These are phyloP conservation scores for Alosa sapidissima DNA, from an alignment of 2,797 vertebrate genomes.

Conservation along the genomic window DNA sequence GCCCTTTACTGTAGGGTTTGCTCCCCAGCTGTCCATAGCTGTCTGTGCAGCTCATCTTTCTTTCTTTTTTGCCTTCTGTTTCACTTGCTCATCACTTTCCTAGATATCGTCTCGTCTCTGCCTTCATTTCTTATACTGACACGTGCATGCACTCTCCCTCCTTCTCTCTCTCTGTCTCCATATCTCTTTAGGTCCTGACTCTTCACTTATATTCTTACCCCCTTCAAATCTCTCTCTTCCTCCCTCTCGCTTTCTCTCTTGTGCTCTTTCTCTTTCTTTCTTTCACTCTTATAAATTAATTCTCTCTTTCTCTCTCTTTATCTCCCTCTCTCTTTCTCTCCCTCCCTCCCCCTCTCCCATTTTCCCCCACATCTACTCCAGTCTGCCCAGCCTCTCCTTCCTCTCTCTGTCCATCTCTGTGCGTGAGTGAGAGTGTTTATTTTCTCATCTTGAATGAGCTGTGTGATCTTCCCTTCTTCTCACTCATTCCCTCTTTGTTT, in stretches of 20 bases:
- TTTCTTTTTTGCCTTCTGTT: neutral
- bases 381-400: neutral
- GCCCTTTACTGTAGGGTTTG: neutral
- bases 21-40: neutral
- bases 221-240: neutral
- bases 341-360: neutral
- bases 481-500: neutral
- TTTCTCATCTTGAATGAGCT: neutral
- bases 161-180: neutral
- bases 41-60: neutral
- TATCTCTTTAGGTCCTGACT: neutral
- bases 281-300: too few species aligned
- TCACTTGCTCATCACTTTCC: neutral
- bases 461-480: neutral
- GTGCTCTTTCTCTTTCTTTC: too few species aligned
- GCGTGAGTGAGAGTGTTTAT: neutral
- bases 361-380: neutral
- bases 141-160: neutral
- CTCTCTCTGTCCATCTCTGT: neutral
- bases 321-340: too few species aligned
- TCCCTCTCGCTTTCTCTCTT: neutral
- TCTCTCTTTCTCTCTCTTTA: too few species aligned
- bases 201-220: neutral
- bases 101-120: neutral
- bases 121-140: neutral